Evolutionary conservation across 1,140 invertebrate species (phyloP).

Genomic region (Drosophila tani): DNA sequence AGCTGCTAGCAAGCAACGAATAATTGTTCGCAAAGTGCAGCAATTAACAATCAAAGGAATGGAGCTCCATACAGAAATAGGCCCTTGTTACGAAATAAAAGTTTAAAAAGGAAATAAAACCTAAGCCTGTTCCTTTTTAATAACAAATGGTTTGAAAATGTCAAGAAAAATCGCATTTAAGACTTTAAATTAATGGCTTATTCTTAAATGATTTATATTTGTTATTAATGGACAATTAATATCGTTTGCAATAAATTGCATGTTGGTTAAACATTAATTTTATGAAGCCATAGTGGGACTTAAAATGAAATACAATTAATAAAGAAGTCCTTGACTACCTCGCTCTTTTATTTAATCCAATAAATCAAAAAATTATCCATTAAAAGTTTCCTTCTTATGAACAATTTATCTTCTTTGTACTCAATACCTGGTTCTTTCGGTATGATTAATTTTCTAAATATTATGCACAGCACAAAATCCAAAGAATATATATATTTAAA

Average conservation of each 20-base stretch:
- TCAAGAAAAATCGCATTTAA: background rate
- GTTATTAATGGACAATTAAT: no score
- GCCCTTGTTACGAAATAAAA: background rate
- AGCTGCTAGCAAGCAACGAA: conserved; percentile 12
- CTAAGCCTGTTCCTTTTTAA: background rate
- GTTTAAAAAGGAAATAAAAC: background rate
- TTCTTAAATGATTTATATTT: no score
- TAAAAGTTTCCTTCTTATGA: background rate
- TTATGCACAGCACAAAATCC: background rate
- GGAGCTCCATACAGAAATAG: background rate
- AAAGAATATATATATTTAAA: background rate
- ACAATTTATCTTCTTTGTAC: background rate
- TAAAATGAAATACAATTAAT: no score
- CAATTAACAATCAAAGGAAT: conserved; percentile 8
- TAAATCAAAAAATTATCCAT: background rate
- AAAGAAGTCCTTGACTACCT: no score
- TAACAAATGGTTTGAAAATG: background rate
- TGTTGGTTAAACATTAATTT: no score
- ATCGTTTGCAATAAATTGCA: no score
- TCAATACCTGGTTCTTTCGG: background rate
- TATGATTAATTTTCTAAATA: conserved; percentile 4
- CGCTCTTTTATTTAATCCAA: no score
- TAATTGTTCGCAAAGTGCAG: conserved; percentile 31
- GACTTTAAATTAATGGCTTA: no score
- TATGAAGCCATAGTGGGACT: no score